Evolutionary conservation across 2,888 invertebrate genomes (phyloP).

Genomic region (Pecten maximus): DNA sequence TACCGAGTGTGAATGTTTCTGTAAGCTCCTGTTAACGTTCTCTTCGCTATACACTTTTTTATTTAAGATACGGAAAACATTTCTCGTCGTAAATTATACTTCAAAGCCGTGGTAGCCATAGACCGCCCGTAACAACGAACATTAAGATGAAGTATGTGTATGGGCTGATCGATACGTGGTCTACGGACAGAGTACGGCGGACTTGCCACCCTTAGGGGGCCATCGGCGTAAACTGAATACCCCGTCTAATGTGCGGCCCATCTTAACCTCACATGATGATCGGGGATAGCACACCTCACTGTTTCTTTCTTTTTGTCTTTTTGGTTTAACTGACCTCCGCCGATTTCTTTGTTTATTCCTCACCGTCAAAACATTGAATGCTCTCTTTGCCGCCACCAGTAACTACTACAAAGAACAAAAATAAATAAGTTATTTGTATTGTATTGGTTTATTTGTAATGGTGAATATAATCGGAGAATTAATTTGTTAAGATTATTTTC

Average conservation of each 20-base stretch:
- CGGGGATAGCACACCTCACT: not conserved
- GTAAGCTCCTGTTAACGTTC: not conserved
- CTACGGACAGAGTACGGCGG: not conserved
- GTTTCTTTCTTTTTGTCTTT: not conserved
- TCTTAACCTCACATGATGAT: slow-evolving; percentile 27
- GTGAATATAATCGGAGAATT: too few species aligned
- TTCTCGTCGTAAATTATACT: slow-evolving; percentile 46
- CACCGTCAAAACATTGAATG: not conserved
- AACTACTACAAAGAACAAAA: too few species aligned
- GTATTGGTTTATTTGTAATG: too few species aligned
- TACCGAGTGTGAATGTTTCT: slow-evolving; percentile 11
- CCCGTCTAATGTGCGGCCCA: not conserved
- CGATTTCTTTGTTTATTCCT: not conserved
- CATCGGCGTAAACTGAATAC: not conserved
- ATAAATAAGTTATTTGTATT: too few species aligned
- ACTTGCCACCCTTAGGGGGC: slow-evolving; percentile 20
- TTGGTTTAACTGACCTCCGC: not conserved
- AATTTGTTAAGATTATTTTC: too few species aligned
- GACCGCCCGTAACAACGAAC: slow-evolving; percentile 49
- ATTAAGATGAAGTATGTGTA: slow-evolving; percentile 50
- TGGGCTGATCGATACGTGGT: not conserved
- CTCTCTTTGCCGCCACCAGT: too few species aligned
- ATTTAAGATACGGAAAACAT: slow-evolving; percentile 42
- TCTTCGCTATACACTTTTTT: slow-evolving; percentile 36
- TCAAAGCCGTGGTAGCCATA: slow-evolving; percentile 44